phyloP scores from a whole-genome alignment of 2,888 invertebrate species.

The Malacosoma neustria region DNA sequence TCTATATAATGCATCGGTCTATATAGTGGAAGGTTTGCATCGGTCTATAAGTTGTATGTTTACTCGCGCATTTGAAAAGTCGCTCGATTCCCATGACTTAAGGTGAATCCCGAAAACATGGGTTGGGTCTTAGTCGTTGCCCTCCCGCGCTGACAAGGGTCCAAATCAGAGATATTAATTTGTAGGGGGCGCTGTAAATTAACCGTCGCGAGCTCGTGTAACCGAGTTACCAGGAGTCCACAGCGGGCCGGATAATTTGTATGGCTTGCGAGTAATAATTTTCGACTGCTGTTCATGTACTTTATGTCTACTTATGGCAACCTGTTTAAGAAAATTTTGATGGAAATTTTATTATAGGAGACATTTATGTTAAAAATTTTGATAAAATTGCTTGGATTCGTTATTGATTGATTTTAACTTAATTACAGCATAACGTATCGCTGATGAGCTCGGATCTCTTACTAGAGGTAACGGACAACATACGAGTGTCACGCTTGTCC shows the following conservation, averaged over 20 bases:
- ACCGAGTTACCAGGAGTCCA: slow-evolving; percentile 42
- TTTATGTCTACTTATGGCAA: not conserved
- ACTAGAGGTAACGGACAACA: too few relatives aligned
- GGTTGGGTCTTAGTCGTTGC: slow-evolving; percentile 27
- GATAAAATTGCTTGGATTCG: too few relatives aligned
- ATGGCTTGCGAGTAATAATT: slow-evolving; percentile 56
- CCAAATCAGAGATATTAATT: slow-evolving; percentile 72
- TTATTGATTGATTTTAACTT: too few relatives aligned
- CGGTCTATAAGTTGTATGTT: too few relatives aligned
- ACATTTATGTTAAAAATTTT: too few relatives aligned
- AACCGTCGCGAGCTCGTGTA: slow-evolving; percentile 55
- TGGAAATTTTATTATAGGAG: too few relatives aligned
- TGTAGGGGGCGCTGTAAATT: slow-evolving; percentile 65
- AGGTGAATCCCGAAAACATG: slow-evolving; percentile 15
- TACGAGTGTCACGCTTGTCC: too few relatives aligned
- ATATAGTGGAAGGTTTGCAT: too few relatives aligned
- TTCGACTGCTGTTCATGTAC: slow-evolving; percentile 18
- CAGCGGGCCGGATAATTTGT: slow-evolving; percentile 51
- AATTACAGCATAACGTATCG: too few relatives aligned
- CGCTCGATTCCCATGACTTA: slow-evolving; percentile 12
- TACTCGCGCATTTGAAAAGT: too few relatives aligned
- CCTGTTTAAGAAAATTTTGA: not conserved
- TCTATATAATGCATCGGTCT: too few relatives aligned
- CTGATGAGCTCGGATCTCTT: too few relatives aligned
- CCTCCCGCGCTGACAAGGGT: slow-evolving; percentile 60